phyloP scores from a whole-genome alignment of 2,888 invertebrate genomes.

The Leptinotarsa rubiginosa region DNA sequence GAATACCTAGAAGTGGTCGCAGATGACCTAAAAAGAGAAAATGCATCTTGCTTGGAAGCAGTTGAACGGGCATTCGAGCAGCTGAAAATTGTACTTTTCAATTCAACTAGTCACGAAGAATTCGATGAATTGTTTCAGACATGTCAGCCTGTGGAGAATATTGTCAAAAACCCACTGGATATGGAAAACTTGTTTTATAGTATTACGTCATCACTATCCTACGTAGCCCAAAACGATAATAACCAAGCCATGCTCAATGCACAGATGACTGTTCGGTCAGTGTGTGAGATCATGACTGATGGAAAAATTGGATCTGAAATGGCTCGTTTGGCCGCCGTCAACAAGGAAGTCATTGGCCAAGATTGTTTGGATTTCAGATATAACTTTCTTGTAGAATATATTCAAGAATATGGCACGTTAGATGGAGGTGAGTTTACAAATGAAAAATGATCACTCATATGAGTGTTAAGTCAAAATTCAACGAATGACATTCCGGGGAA shows the following conservation, averaged over 20 bases:
- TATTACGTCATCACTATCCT: no score
- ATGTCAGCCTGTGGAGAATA: constrained; percentile 78
- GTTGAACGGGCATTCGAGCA: constrained; percentile 61
- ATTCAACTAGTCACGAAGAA: constrained; percentile 58
- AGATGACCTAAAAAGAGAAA: constrained; percentile 76
- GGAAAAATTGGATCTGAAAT: constrained; percentile 71
- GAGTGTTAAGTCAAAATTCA: no score
- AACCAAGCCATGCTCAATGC: constrained; percentile 74
- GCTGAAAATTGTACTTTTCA: background rate
- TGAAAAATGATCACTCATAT: no score
- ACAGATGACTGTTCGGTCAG: constrained; percentile 72
- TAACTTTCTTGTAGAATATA: constrained; percentile 73
- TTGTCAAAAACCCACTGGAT: constrained; percentile 67
- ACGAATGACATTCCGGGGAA: no score
- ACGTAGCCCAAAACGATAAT: constrained; percentile 91
- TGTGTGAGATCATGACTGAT: constrained; percentile 81
- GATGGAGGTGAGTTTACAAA: no score
- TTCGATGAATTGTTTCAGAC: constrained; percentile 81
- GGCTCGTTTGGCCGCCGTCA: constrained; percentile 79
- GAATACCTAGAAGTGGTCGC: constrained; percentile 88
- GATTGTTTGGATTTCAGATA: constrained; percentile 88
- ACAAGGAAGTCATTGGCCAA: constrained; percentile 71
- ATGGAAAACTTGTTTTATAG: no score
- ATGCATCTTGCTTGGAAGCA: constrained; percentile 76
- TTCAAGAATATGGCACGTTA: no score